Base-by-base conservation (phyloP, 2,113 vertebrate species). In the Epinephelus fuscoguttatus region DNA sequence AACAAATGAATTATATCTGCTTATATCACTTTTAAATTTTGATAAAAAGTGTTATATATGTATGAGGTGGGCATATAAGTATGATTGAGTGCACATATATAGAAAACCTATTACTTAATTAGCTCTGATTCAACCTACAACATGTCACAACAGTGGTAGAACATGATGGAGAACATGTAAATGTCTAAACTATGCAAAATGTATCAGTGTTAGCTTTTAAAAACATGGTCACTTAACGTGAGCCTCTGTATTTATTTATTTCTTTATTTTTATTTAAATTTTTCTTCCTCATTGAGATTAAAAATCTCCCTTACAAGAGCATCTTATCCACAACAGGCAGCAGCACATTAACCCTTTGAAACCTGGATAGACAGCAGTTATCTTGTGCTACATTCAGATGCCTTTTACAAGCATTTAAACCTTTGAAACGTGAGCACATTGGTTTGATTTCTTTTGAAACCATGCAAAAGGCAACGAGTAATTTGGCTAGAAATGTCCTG, bases 21-120 rank as follows among this genome's bases (percentile, higher is more conserved):
- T 60, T 37, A n/a, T n/a, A n/a, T n/a, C 27, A 60, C 14, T 60
- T 56, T 56, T 10, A 10, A 15, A 53, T 33, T 52, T 21, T 33
- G 49, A 70, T 70, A 69, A 8, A 70, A n/a, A 56, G 61, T 56
- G 8, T 40, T 56, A 7, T 21, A 63, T 64, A 37, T 56, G 37
- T 64, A 40, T 42, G 9, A 64, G 9, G 23, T 21, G 19, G 18
- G 19, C 12, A 42, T 40, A 15, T 19, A 52, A 52, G 30, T 23
- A 23, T 1, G 27, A 53, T 53, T 14, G 19, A 55, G 33, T 2
- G 6, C 18, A 37, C 33, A 37, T 15, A n/a, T 6, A 37, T 55
- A n/a, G 13, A 40, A n/a, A 55, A 66, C n/a, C 23, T 64, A n/a
- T 27, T 50, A 21, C 15, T 52, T 69, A 33, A 30, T 30, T 13